Evolutionary conservation across 1,140 invertebrate genomes (phyloP).

Genomic region (Brachystomella parvula): DNA sequence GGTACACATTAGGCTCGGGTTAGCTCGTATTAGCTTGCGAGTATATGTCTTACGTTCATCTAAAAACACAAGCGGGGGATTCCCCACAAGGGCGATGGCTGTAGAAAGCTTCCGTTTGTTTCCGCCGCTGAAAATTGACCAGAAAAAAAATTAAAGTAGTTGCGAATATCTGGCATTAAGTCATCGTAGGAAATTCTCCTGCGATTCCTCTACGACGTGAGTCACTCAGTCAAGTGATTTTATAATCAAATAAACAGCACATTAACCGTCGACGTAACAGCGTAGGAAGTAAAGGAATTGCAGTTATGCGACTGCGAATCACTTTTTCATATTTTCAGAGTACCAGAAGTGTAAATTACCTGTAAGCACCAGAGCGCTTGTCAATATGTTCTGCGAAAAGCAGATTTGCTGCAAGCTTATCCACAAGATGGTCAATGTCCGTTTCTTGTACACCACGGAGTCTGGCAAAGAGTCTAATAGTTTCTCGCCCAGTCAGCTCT

Average conservation of each 20-base stretch:
- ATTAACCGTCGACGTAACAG: too few relatives aligned
- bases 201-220: too few relatives aligned
- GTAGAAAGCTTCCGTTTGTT: conserved; percentile 58
- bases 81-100: conserved; percentile 55
- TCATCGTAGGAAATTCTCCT: too few relatives aligned
- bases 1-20: not conserved
- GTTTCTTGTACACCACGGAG: conserved; percentile 58
- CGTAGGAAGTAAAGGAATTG: too few relatives aligned
- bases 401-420: conserved; percentile 41
- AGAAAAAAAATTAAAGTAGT: too few relatives aligned
- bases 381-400: conserved; percentile 45
- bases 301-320: too few relatives aligned
- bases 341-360: conserved; percentile 30
- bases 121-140: conserved; percentile 46
- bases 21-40: not conserved
- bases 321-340: not conserved
- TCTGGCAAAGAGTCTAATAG: conserved; percentile 62
- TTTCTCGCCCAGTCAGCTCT: conserved; percentile 70
- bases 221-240: too few relatives aligned
- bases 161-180: too few relatives aligned
- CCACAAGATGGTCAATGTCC: conserved; percentile 41
- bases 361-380: conserved; percentile 44
- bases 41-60: conserved; percentile 41
- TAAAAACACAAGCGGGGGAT: conserved; percentile 56
- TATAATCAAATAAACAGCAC: too few relatives aligned